Evolutionary conservation across 2,113 vertebrate species (phyloP), one percentile per base, ranked within the genome.

Genomic region (Pachycephala philippinensis): DNA sequence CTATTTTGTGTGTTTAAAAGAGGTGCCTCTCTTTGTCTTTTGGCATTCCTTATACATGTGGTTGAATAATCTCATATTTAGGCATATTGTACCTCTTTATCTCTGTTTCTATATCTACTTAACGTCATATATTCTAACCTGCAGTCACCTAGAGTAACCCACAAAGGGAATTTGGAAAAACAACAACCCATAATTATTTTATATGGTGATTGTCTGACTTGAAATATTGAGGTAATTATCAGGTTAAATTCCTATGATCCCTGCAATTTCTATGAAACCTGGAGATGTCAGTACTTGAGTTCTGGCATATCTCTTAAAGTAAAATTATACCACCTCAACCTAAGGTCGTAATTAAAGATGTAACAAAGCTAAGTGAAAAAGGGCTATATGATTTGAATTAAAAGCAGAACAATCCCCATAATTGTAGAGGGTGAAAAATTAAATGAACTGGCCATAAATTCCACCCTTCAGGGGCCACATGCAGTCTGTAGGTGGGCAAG

Each of bases 201-300:
- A 93, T 94, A 97, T 72, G 94, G 92, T 95, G 96, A 97, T 83
- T 97, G 89, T 86, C 90, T 97, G 97, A 89, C 94, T 98, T 98
- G 97, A 98, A 98, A 98, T 96, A 98, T 97, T 95, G 94, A 97
- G 94, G 97, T 97, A 98, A 98, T 98, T 98, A 98, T 96, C 96
- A 97, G 96, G 95, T 97, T 97, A 97, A 97, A 97, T 97, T 97
- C 95, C 95, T 97, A 97, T 98, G 98, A 98, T 98, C 98, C 96
- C 97, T 98, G 97, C 97, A 98, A 98, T 98, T 98, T 97, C 95
- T 96, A 54, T 56, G 91, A 97, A 97, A 96, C 96, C 97, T 97
- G 93, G 93, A 96, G 93, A 95, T 97, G 96, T 92, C 95, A 87
- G 82, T 86, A 95, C 86, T 33, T 59, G 87, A 92, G 95, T 84